Evolutionary conservation across 2,113 vertebrate species (phyloP), one percentile per base, ranked within the genome.

Genomic region (Leptosomus discolor): DNA sequence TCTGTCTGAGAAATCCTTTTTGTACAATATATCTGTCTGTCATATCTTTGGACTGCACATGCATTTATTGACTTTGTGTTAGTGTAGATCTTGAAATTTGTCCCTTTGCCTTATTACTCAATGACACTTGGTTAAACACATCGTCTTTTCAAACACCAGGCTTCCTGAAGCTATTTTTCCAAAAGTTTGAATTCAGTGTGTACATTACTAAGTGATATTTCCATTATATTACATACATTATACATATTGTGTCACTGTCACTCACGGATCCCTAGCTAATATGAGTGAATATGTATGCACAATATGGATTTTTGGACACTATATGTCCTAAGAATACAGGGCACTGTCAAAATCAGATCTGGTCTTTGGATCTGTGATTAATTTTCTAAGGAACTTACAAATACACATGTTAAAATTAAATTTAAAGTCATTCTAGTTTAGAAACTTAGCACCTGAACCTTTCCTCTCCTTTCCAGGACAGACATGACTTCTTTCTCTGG

Each of bases 51-150:
- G 93, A 97, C 91, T 89, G 92, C 95, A 97, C 85, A 96, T 95
- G 90, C 88, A 89, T 93, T 97, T 98, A 98, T 98, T 98, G 98
- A 98, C 97, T 98, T 90, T 97, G 70, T 97, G 96, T 97, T 96
- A 95, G 64, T 29, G 13, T 58, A 70, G 83, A 92, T 92, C 63
- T 94, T 96, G 85, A 87, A 93, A 82, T 89, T 96, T 93, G 91
- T 96, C 75, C 96, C 70, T 85, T 95, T 67, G 37, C 93, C 79
- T 88, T 97, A 93, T 95, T 93, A 71, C 20, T 95, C 89, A 93
- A 41, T 83, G 96, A 93, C 85, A 94, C 45, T 71, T 92, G 57
- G 85, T 92, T 96, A 97, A 97, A 89, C 81, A 96, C n/a, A 81
- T 73, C 2, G 5, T 82, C 65, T 82, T 88, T 82, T 96, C 84